Evolutionary conservation across 2,797 vertebrate species (phyloP).

Genomic region (Sebastes minor): DNA sequence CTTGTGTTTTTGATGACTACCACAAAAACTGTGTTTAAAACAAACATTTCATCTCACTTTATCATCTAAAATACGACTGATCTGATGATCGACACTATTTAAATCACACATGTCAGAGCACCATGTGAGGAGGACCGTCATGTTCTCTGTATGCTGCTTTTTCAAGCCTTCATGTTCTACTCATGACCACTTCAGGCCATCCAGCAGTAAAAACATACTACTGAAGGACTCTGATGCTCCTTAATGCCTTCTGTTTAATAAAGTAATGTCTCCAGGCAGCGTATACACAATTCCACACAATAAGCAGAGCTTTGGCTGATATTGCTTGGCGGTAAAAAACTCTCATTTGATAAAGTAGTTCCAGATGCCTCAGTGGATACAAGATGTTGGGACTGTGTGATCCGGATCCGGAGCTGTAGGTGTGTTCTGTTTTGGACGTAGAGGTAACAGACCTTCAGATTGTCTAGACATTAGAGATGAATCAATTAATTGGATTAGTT

Average conservation of each 20-base stretch:
- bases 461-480: background rate
- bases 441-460: constrained; percentile 3
- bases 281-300: constrained; percentile 37
- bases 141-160: background rate
- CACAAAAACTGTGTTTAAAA: constrained; percentile 1
- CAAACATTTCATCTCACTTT: background rate
- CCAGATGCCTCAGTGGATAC: constrained; percentile 55
- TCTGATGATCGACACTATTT: background rate
- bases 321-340: constrained; percentile 60
- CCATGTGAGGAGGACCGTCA: background rate
- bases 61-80: background rate
- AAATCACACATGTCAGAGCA: background rate
- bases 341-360: constrained; percentile 59
- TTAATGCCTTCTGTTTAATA: constrained; percentile 51
- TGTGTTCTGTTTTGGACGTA: constrained; percentile 19
- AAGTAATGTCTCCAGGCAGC: constrained; percentile 53
- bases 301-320: constrained; percentile 52
- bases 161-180: background rate
- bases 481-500: too few species aligned
- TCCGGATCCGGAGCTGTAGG: constrained; percentile 21
- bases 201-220: constrained; percentile 33
- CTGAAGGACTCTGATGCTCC: constrained; percentile 13
- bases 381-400: constrained; percentile 13
- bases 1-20: background rate
- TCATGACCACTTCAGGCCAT: constrained; percentile 30